Evolutionary conservation across 2,113 vertebrate genomes (phyloP), one percentile per base, ranked within the genome.

Genomic region (Stigmatopora nigra): DNA sequence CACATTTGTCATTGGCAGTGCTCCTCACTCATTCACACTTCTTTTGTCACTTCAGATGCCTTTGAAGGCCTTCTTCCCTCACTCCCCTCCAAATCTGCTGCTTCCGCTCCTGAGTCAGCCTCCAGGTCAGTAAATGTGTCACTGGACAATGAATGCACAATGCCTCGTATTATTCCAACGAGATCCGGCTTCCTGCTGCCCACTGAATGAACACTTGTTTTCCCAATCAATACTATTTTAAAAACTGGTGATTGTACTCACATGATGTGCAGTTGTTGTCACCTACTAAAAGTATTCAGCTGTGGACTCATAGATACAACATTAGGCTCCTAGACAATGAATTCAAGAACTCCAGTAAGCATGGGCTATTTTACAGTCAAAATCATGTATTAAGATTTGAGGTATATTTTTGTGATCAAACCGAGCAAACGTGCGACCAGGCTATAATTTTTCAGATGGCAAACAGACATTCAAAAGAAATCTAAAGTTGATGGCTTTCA

Each of bases 11-110:
- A 78, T 67, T 77, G 63, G 80, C 61, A 59, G 68, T 55, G 63
- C 68, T 72, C 65, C 72, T 62, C 64, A 72, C 52, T 64, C 76
- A 46, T 65, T 71, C 44, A 63, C 61, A 41, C 38, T 46, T 69
- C 44, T 64, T 52, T 36, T 68, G 73, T 65, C 76, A 1, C 90
- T 84, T 65, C 78, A 98, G 96, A 86, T 70, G 38, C 77, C 94
- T 17, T 70, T 96, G 80, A 95, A 90, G 85, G 86, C 88, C 49
- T 97, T 92, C 78, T 95, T 97, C 74, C 92, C 92, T 17, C 73
- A 78, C 6, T 80, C 84, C n/a, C 87, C 90, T 59, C 85, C 83
- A 4, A 86, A 84, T 67, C 88, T 98, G 56, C 78, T 93, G 63
- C 65, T 74, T 68, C 69, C 84, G 66, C 86, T 98, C 57, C 64